A percentile compares a stretch with the other conserved stretches of the same genome.
phyloP scores from a whole-genome alignment of 1,140 invertebrate species.

The Drosophila azteca region DNA sequence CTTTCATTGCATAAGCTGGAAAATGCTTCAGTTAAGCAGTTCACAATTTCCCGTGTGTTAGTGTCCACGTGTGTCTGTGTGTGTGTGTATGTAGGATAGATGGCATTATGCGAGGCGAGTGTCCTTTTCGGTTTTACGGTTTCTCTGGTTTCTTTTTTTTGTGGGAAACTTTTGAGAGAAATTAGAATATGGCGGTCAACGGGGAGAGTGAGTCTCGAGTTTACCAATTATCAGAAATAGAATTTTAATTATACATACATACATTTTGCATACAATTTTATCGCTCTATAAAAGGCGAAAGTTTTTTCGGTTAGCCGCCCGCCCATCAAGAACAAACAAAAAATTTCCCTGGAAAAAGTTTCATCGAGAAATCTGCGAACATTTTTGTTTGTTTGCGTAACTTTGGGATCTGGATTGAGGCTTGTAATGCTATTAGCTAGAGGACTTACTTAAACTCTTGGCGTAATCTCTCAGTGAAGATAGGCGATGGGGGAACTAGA shows the following conservation, averaged over 20 bases:
- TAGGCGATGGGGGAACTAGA: no score
- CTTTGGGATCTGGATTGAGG: background rate
- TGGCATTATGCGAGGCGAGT: constrained; percentile 10
- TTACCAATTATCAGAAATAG: constrained; percentile 49
- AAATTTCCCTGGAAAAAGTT: constrained; percentile 9
- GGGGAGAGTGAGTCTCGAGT: constrained; percentile 1
- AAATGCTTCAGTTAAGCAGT: constrained; percentile 27
- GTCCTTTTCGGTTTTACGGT: constrained; percentile 16
- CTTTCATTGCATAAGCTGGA: constrained; percentile 25
- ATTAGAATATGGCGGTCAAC: background rate
- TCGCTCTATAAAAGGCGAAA: constrained; percentile 15
- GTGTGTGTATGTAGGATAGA: background rate
- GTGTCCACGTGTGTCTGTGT: background rate
- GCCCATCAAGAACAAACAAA: background rate
- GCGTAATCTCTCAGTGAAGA: background rate
- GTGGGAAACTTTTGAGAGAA: constrained; percentile 25
- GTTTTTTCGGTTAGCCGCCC: constrained; percentile 4
- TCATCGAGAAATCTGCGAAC: constrained; percentile 8
- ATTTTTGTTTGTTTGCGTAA: constrained; percentile 12
- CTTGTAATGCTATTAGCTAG: constrained; percentile 1
- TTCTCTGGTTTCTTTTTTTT: constrained; percentile 3
- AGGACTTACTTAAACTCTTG: constrained; percentile 11
- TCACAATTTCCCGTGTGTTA: background rate
- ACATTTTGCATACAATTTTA: constrained; percentile 20
- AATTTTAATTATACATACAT: constrained; percentile 48